Evolutionary conservation across 2,113 vertebrate genomes (phyloP), one percentile per base, ranked within the genome.

Genomic region (Martes martes): DNA sequence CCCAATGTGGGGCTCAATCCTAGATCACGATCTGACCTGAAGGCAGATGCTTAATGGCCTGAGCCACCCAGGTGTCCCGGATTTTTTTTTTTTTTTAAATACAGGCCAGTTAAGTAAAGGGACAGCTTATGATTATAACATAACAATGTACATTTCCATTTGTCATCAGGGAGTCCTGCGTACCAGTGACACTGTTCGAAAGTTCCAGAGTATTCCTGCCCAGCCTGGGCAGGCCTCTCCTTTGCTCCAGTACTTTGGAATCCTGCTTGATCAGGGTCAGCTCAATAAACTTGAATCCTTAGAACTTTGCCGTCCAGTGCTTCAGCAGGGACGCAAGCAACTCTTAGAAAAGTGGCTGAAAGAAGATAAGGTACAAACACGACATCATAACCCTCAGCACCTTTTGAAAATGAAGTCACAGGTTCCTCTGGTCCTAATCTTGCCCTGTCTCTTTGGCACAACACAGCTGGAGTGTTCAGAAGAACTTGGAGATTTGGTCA

Each of bases 291-390:
- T 99, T 96, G 99, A 99, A 95, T 99, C 99, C 74, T 97, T 99
- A 97, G 99, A 99, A 98, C 99, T 99, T 50, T 99, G 99, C 98
- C 98, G 99, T 57, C 99, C 99, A 0, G 99, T 99, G 42, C 98
- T 99, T 93, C 99, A 99, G 97, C 99, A 99, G 97, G 99, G 99
- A 19, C 99, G 99, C 97, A 99, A 99, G 91, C 99, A 99, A 87
- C 99, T 99, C 31, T 98, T 99, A 97, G 99, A 99, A 98, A 99
- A 99, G 92, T 99, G 99, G 99, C 98, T 99, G 67, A 99, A 99
- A 94, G 99, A 99, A 98, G 99, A 99, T 96, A 99, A 99, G 99
- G 99, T 99, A 98, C 90, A 94, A 47, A 76, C 2, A 1, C 28
- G 65, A 79, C 14, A 63, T 84, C 19, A 31, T 2, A 80, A 6